Evolutionary conservation across 2,888 invertebrate species (phyloP).

Genomic region (Acanthococcus lagerstroemiae): DNA sequence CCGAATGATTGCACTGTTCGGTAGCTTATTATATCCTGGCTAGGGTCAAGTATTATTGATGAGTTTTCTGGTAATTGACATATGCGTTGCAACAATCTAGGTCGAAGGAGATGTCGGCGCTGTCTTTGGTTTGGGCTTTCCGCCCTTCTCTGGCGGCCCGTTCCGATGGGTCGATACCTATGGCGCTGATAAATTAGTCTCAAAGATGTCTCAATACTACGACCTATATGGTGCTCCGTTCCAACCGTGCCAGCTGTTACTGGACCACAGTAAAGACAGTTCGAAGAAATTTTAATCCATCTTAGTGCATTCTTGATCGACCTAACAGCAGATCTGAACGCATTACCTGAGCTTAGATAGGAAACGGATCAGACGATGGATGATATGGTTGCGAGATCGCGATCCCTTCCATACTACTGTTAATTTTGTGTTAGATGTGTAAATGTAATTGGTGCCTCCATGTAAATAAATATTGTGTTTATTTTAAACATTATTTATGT

Average conservation of each 20-base stretch:
- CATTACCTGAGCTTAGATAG: not conserved
- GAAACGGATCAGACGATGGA: not conserved
- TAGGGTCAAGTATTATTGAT: no score
- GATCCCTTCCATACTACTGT: no score
- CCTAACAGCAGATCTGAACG: not conserved
- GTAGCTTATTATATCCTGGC: not conserved
- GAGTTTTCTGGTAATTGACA: no score
- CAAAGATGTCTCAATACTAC: slow-evolving; percentile 80
- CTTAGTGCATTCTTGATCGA: slow-evolving; percentile 34
- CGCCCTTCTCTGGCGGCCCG: slow-evolving; percentile 88
- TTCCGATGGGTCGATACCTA: slow-evolving; percentile 89
- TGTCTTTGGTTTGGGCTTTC: slow-evolving; percentile 98
- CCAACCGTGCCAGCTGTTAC: slow-evolving; percentile 80
- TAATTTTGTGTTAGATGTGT: no score
- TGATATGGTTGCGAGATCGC: no score
- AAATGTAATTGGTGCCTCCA: no score
- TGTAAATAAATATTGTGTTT: no score
- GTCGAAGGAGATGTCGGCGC: slow-evolving; percentile 97
- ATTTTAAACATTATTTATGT: no score
- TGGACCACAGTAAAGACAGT: slow-evolving; percentile 85
- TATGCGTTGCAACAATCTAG: slow-evolving; percentile 41
- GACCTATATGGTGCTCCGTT: slow-evolving; percentile 79
- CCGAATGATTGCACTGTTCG: not conserved
- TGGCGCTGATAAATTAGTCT: slow-evolving; percentile 81
- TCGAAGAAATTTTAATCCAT: slow-evolving; percentile 76